Percentiles rank a stretch among this genome's conserved stretches.
These are phyloP conservation scores for Sebastes aleutianus DNA, from an alignment of 2,797 vertebrate species.

Conservation along the genomic window DNA sequence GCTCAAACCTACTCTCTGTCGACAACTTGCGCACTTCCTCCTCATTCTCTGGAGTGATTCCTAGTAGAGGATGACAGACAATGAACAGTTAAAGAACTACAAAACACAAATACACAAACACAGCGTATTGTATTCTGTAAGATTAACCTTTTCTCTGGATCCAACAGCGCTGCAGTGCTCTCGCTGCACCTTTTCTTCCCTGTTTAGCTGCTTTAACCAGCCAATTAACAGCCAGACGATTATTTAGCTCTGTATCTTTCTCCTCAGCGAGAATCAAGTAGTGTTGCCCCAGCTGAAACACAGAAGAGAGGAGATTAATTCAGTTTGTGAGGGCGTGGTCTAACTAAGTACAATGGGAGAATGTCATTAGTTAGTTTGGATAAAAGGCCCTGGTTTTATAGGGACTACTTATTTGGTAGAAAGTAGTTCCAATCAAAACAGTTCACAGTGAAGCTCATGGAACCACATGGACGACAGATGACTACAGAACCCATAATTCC, in stretches of 20 bases:
- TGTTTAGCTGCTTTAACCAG: conserved; percentile 92
- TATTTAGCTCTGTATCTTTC: conserved; percentile 87
- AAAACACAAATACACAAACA: background rate
- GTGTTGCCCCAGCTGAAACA: conserved; percentile 88
- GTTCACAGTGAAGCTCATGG: background rate
- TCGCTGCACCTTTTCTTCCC: conserved; percentile 88
- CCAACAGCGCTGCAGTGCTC: conserved; percentile 87
- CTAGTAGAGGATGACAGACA: conserved; percentile 63
- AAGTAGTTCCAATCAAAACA: background rate
- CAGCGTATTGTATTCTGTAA: background rate
- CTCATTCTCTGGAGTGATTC: conserved; percentile 92
- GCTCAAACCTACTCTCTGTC: conserved; percentile 92
- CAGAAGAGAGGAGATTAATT: background rate
- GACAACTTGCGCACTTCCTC: conserved; percentile 86
- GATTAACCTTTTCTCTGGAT: conserved; percentile 87
- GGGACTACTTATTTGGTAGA: background rate
- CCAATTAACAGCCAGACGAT: conserved; percentile 87
- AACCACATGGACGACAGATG: background rate
- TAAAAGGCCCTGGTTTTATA: background rate
- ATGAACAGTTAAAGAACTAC: background rate
- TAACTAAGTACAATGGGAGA: background rate
- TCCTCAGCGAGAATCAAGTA: conserved; percentile 88
- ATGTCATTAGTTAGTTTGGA: background rate
- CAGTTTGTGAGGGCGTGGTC: background rate
- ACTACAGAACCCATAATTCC: conserved; percentile 21